Conservation (phyloP, 2,888 invertebrate genomes). For the Silvanus unidentatus region DNA sequence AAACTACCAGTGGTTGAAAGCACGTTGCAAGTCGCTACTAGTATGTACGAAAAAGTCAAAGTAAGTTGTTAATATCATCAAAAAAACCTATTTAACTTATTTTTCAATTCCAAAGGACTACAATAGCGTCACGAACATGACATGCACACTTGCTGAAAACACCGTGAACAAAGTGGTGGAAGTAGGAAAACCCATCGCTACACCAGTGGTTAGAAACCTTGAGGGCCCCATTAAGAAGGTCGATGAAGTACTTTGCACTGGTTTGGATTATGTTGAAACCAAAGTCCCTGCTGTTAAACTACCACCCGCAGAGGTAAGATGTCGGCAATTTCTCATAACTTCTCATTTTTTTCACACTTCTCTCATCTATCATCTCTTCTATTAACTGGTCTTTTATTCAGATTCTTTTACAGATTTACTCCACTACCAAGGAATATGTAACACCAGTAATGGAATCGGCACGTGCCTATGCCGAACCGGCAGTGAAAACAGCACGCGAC, state of each 20-base stretch:
- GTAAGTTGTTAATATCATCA: slow-evolving; percentile 35
- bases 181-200: slow-evolving; percentile 49
- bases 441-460: slow-evolving; percentile 30
- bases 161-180: slow-evolving; percentile 50
- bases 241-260: slow-evolving; percentile 52
- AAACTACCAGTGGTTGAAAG: slow-evolving; percentile 54
- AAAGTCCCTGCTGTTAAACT: slow-evolving; percentile 54
- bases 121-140: slow-evolving; percentile 52
- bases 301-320: slow-evolving; percentile 50
- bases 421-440: slow-evolving; percentile 43
- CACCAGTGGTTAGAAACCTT: slow-evolving; percentile 49
- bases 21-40: slow-evolving; percentile 53
- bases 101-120: slow-evolving; percentile 40
- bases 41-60: slow-evolving; percentile 55
- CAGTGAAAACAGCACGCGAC: slow-evolving; percentile 28
- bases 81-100: neutral
- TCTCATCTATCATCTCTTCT: slow-evolving; percentile 9
- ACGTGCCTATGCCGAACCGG: slow-evolving; percentile 24
- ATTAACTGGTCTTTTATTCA: slow-evolving; percentile 28
- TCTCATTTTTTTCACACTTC: slow-evolving; percentile 3
- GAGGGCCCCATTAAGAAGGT: slow-evolving; percentile 52
- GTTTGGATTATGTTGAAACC: slow-evolving; percentile 51
- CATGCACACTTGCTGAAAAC: slow-evolving; percentile 51
- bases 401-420: slow-evolving; percentile 43
- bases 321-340: slow-evolving; percentile 9